These are phyloP conservation scores for Panthera uncia DNA, from an alignment of 2,113 vertebrate species.

Conservation along the genomic window DNA sequence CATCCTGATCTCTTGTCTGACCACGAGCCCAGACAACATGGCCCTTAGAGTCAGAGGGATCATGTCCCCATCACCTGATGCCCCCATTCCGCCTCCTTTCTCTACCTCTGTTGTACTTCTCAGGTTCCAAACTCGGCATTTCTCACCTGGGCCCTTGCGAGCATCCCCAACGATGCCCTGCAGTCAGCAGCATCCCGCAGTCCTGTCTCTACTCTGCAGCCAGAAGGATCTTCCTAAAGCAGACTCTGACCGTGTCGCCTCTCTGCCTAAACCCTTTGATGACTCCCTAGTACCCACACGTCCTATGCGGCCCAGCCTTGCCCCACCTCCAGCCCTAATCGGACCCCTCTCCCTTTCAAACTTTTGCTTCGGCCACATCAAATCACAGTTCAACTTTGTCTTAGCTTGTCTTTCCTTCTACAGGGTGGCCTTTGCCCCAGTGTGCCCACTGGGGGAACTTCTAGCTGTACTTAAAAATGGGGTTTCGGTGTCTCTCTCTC, in stretches of 20 bases:
- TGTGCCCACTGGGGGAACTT: background rate
- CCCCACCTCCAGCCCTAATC: background rate
- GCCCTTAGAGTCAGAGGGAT: background rate
- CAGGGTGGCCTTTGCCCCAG: background rate
- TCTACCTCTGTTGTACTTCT: background rate
- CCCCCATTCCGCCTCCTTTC: background rate
- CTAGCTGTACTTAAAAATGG: background rate
- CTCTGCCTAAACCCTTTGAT: background rate
- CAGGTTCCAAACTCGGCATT: background rate
- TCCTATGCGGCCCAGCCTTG: background rate
- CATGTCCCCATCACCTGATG: rapidly evolving
- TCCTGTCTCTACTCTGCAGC: background rate
- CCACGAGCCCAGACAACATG: background rate
- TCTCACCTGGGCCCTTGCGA: background rate
- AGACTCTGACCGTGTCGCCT: background rate
- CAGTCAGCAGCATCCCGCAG: no score
- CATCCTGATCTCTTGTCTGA: background rate
- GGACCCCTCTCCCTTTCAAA: background rate
- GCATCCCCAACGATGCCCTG: background rate
- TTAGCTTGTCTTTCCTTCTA: background rate
- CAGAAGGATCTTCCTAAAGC: background rate
- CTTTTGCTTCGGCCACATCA: background rate
- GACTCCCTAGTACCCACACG: background rate
- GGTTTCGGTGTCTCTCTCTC: background rate
- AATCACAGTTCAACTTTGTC: background rate